Conservation (phyloP, 2,888 invertebrate species). For the Protonemura montana region DNA sequence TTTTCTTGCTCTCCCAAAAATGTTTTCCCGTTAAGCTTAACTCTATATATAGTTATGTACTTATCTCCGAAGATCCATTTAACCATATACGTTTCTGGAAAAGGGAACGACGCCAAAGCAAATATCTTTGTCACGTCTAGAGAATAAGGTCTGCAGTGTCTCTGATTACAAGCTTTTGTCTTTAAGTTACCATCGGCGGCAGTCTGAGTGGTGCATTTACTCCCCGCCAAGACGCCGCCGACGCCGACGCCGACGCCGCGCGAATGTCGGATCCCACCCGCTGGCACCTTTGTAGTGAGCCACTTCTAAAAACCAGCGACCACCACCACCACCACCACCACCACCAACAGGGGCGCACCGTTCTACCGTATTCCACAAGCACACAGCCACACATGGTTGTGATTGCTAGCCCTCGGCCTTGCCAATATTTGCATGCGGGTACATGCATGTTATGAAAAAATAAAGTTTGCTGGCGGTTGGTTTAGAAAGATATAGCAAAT, state of each 20-base stretch:
- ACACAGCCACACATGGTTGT: too few species aligned
- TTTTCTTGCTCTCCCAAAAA: background rate
- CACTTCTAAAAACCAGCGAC: background rate
- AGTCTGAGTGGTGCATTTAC: background rate
- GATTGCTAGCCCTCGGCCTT: background rate
- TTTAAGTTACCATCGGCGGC: slow-evolving; percentile 16
- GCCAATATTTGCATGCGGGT: background rate
- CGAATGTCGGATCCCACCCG: background rate
- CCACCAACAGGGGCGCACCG: too few species aligned
- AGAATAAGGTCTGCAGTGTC: slow-evolving; percentile 20
- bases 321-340: background rate
- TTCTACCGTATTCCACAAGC: too few species aligned
- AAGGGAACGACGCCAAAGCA: background rate
- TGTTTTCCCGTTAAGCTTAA: background rate
- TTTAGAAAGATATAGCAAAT: background rate
- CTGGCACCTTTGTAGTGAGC: background rate
- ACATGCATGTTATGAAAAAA: background rate
- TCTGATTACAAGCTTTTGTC: slow-evolving; percentile 35
- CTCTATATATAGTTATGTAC: background rate
- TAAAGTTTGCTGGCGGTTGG: background rate
- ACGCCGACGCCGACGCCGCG: background rate
- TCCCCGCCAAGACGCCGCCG: background rate
- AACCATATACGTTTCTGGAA: background rate
- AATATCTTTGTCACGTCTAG: slow-evolving; percentile 28
- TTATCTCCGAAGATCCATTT: background rate